phyloP scores from a whole-genome alignment of 2,797 vertebrate genomes.

The Cyclura pinguis region DNA sequence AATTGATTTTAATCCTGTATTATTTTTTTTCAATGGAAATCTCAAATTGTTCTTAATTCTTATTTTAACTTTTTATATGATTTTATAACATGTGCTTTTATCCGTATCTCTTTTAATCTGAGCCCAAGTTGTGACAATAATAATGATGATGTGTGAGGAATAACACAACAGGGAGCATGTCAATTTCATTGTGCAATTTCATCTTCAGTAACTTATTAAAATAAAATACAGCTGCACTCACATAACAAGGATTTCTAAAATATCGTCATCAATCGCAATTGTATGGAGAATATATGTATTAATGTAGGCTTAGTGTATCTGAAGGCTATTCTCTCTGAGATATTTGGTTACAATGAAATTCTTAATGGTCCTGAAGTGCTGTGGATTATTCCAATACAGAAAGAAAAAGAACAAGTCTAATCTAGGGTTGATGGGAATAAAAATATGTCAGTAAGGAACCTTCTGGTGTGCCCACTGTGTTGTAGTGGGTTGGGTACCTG shows the following conservation, averaged over 20 bases:
- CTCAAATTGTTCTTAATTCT: no score
- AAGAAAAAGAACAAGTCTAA: neutral
- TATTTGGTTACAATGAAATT: neutral
- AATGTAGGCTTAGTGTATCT: neutral
- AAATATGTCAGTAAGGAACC: neutral
- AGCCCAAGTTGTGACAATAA: no score
- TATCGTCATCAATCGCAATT: neutral
- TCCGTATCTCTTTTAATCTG: no score
- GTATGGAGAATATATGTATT: no score
- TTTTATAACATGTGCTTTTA: no score
- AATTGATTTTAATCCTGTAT: no score
- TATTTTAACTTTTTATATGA: no score
- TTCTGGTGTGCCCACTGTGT: neutral
- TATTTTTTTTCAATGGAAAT: no score
- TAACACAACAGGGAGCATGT: no score
- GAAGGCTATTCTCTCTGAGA: neutral
- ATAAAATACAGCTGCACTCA: neutral
- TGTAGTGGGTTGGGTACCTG: neutral
- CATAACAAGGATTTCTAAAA: neutral
- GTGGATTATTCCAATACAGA: neutral
- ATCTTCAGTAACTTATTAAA: neutral
- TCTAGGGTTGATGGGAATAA: neutral
- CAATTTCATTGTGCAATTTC: neutral
- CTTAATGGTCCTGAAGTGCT: neutral
- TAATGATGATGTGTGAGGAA: no score